Base-by-base conservation (phyloP, 2,113 vertebrate genomes). In the Urocolius indicus region DNA sequence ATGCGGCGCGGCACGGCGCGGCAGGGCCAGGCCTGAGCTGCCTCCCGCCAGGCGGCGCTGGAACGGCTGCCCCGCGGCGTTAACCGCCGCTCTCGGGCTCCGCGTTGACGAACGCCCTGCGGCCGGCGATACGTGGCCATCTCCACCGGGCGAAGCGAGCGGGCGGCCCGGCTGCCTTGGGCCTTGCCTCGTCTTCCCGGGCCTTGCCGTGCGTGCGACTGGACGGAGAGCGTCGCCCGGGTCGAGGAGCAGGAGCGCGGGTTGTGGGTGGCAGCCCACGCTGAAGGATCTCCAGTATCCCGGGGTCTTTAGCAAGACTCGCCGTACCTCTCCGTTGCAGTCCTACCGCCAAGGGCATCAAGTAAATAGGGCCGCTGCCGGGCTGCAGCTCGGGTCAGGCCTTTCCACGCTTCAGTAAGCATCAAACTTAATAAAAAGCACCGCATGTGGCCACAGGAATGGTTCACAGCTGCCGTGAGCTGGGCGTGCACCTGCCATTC, bases 401-500 rank as follows among this genome's bases (percentile, higher is more conserved):
- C 41, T 57, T 24, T 23, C 32, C 13, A 0, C 0, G 0, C 2
- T 7, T 3, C 23, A 11, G 2, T 13, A 26, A 45, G 41, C 3
- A 3, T 18, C 51, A 4, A 3, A 14, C 46, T 68, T 13, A 20
- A 1, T 4, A 19, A 4, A 8, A 43, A 38, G 7, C 52, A 5
- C 11, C 1, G 0, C 16, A 0, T 24, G 23, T 23, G 38, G 18
- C 18, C 21, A 0, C 2, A 16, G 59, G 29, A 77, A 4, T 2
- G 9, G 22, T 7, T 34, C 34, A 4, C 45, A 4, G 57, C 19
- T 24, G 36, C 5, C 23, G 11, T 2, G 2, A 48, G 19, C 18
- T 1, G 5, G 15, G 5, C 4, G 9, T 6, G 14, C 14, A 16
- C 17, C 6, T 7, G n/a, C 34, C 3, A 0, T 8, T 41, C 10